These are phyloP conservation scores for Seira ritae DNA, from an alignment of 2,888 invertebrate genomes.

Conservation along the genomic window DNA sequence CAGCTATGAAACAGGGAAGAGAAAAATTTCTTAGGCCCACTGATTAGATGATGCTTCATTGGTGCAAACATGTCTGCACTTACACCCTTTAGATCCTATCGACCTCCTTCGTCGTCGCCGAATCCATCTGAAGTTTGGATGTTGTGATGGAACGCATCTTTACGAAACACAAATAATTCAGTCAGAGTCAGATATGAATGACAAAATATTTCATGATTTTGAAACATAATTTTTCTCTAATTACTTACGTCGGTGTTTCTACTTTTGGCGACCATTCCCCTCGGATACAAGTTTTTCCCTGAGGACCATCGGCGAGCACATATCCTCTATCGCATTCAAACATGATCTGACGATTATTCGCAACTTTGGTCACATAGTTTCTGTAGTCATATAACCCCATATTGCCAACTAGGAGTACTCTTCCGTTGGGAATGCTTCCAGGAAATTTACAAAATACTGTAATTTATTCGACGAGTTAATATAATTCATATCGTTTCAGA, in stretches of 20 bases:
- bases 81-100: slow-evolving; percentile 57
- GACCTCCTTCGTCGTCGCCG: slow-evolving; percentile 47
- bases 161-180: background rate
- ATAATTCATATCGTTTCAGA: slow-evolving; percentile 29
- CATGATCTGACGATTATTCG: slow-evolving; percentile 95
- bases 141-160: slow-evolving; percentile 89
- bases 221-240: background rate
- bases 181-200: background rate
- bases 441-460: slow-evolving; percentile 94
- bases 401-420: slow-evolving; percentile 93
- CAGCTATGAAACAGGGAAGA: slow-evolving; percentile 29
- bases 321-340: slow-evolving; percentile 96
- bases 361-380: slow-evolving; percentile 92
- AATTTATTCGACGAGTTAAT: slow-evolving; percentile 63
- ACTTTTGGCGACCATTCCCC: slow-evolving; percentile 95
- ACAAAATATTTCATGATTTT: background rate
- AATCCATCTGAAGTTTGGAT: slow-evolving; percentile 88
- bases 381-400: slow-evolving; percentile 97
- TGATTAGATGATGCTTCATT: too few relatives aligned
- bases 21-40: background rate
- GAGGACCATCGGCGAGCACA: slow-evolving; percentile 89
- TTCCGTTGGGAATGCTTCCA: slow-evolving; percentile 82
- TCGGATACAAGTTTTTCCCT: slow-evolving; percentile 95
- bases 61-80: background rate
- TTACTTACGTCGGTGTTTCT: slow-evolving; percentile 79